Evolutionary conservation across 2,113 vertebrate species (phyloP).

Genomic region (Philantomba maxwellii): DNA sequence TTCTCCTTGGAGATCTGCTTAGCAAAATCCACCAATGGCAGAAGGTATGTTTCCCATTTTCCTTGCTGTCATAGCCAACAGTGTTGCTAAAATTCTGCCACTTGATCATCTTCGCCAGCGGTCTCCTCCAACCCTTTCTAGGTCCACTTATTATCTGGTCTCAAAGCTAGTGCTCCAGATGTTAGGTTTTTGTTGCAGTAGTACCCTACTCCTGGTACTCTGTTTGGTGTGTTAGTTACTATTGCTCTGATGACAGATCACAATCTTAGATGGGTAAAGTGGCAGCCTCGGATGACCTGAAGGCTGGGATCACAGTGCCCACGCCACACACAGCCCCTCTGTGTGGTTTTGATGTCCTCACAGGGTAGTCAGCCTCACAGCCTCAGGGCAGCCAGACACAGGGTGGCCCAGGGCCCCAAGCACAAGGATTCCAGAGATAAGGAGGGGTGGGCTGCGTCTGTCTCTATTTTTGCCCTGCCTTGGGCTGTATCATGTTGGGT

Average conservation of each 20-base stretch:
- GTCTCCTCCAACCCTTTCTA: neutral
- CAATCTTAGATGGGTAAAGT: neutral
- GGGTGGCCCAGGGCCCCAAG: neutral
- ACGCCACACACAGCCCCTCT: accelerated
- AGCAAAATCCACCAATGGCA: neutral
- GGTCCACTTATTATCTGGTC: no score
- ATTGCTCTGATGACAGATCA: neutral
- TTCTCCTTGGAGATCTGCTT: neutral
- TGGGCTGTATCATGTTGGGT: neutral
- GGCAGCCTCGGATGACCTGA: neutral
- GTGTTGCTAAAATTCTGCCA: neutral
- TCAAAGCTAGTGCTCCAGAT: neutral
- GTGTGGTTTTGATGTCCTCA: neutral
- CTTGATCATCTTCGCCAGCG: neutral
- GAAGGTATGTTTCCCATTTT: neutral
- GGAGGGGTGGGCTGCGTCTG: neutral
- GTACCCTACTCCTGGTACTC: neutral
- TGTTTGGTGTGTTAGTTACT: neutral
- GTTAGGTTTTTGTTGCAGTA: neutral
- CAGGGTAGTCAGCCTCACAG: neutral
- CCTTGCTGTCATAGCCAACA: neutral
- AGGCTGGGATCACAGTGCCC: neutral
- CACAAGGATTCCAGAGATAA: neutral
- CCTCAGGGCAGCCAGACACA: neutral
- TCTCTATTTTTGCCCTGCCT: neutral